Percentiles rank a stretch among this genome's conserved stretches.
Conservation (phyloP, 2,888 invertebrate genomes). For the Apocheima hispidaria region DNA sequence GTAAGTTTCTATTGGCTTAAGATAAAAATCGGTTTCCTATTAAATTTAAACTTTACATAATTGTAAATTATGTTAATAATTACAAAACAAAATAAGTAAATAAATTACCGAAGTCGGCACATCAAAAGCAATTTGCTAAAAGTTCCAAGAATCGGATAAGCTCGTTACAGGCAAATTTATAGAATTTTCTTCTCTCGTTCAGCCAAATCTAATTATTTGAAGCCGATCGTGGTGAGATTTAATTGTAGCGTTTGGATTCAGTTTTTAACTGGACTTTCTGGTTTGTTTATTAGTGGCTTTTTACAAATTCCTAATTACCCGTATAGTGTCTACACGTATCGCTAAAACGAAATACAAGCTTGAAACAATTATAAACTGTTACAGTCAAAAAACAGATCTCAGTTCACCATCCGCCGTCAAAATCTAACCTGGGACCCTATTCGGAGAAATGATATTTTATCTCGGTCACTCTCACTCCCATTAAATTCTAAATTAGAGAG, state of each 20-base stretch:
- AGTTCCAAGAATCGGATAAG: slow-evolving; percentile 41
- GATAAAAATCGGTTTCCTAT: neutral
- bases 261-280: slow-evolving; percentile 17
- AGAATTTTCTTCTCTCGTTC: slow-evolving; percentile 48
- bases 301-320: neutral
- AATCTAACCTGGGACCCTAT: no score
- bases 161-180: slow-evolving; percentile 44
- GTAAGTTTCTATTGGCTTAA: neutral
- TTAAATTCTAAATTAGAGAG: no score
- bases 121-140: slow-evolving; percentile 26
- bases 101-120: slow-evolving; percentile 19
- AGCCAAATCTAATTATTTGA: slow-evolving; percentile 52
- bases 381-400: no score
- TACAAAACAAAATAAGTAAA: slow-evolving; percentile 22
- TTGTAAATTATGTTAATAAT: slow-evolving; percentile 2
- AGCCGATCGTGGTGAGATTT: slow-evolving; percentile 36
- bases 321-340: neutral
- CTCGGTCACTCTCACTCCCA: no score
- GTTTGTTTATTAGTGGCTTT: slow-evolving; percentile 2
- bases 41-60: no score
- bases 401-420: no score
- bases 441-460: no score
- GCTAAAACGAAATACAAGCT: no score
- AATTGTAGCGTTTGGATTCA: slow-evolving; percentile 32
- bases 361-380: no score